Conservation (phyloP, 2,888 invertebrate species). For the Mythimna impura region DNA sequence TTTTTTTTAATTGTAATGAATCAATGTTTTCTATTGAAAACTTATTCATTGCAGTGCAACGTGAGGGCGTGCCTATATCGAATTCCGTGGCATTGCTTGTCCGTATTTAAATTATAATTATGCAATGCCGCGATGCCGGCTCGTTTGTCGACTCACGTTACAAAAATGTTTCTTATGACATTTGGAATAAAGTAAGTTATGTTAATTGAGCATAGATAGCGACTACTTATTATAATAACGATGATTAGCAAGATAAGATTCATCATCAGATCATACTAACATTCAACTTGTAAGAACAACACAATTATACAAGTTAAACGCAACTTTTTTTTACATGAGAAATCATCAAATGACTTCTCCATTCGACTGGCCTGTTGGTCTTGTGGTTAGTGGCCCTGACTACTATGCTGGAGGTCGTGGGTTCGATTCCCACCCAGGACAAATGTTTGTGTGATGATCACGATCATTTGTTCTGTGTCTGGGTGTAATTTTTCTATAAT, state of each 20-base stretch:
- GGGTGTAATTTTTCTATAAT: too few relatives aligned
- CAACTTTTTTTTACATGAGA: too few relatives aligned
- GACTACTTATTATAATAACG: background rate
- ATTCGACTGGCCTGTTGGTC: too few relatives aligned
- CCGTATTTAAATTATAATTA: conserved; percentile 34
- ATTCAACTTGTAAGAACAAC: background rate
- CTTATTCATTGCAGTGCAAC: background rate
- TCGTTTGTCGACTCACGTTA: conserved; percentile 8
- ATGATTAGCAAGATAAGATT: background rate
- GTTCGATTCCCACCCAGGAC: too few relatives aligned
- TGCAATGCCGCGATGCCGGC: conserved; percentile 1
- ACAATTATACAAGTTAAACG: background rate
- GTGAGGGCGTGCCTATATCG: background rate
- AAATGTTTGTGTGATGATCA: too few relatives aligned
- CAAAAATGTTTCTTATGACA: conserved; percentile 4
- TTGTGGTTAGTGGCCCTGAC: too few relatives aligned
- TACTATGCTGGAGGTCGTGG: too few relatives aligned
- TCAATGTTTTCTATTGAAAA: too few relatives aligned
- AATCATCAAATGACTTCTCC: too few relatives aligned
- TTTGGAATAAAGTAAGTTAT: background rate
- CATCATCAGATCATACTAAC: background rate
- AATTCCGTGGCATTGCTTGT: conserved; percentile 25
- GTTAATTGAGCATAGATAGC: conserved; percentile 26
- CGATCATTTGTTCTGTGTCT: too few relatives aligned
- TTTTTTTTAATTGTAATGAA: too few relatives aligned